phyloP scores from a whole-genome alignment of 2,113 vertebrate species.

The Ochotona curzoniae region DNA sequence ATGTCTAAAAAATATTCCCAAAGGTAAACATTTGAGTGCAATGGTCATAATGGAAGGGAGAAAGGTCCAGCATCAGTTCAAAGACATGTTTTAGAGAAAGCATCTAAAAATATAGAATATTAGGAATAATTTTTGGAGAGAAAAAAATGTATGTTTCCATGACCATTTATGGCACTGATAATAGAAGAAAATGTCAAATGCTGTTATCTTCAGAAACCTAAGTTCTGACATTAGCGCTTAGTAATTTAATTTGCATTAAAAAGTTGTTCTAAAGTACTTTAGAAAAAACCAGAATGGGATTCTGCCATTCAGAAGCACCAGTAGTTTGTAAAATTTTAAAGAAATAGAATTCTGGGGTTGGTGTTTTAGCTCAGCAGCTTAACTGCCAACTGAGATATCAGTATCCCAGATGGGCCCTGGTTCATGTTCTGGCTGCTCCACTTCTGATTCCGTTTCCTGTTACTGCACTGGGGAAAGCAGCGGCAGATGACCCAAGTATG shows the following conservation, averaged over 20 bases:
- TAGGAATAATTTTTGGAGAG: conserved; percentile 10
- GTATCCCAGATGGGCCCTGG: too few relatives aligned
- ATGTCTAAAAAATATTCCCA: conserved; percentile 15
- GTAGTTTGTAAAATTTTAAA: conserved; percentile 44
- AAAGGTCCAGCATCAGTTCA: not conserved
- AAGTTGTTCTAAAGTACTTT: not conserved
- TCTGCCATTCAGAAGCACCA: not conserved
- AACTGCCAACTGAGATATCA: too few relatives aligned
- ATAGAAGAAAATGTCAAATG: not conserved
- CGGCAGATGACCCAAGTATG: too few relatives aligned
- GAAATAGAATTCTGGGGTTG: not conserved
- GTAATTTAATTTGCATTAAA: not conserved
- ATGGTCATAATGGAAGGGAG: not conserved
- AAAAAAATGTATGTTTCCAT: not conserved
- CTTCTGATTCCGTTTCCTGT: too few relatives aligned
- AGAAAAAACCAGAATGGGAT: not conserved
- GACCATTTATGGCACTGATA: not conserved
- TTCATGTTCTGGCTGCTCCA: too few relatives aligned
- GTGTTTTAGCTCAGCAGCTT: too few relatives aligned
- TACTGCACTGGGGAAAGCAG: too few relatives aligned
- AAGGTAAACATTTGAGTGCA: conserved; percentile 37
- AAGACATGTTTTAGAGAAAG: conserved; percentile 13
- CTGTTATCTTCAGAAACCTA: conserved; percentile 6
- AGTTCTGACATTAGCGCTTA: not conserved
- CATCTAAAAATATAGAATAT: not conserved